Conservation (phyloP, 2,797 vertebrate species). For the Pampus argenteus region DNA sequence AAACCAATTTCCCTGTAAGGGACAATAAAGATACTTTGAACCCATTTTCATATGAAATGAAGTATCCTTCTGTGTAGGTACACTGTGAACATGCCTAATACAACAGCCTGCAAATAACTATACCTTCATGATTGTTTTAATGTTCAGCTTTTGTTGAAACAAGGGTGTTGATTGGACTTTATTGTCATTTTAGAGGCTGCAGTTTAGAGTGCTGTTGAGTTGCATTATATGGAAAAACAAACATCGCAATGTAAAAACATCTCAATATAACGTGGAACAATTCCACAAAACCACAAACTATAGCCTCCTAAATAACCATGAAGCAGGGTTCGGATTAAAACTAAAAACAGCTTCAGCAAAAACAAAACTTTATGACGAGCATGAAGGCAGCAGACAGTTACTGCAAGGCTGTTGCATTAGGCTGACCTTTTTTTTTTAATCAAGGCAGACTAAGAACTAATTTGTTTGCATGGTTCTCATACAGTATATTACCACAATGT, state of each 20-base stretch:
- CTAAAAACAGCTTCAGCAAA: too few species aligned
- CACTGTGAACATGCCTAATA: too few species aligned
- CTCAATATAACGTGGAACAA: background rate
- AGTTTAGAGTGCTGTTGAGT: background rate
- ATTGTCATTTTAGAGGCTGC: background rate
- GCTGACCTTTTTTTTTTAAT: too few species aligned
- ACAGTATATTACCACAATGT: background rate
- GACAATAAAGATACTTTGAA: too few species aligned
- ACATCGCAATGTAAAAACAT: background rate
- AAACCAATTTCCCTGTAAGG: too few species aligned
- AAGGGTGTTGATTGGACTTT: background rate
- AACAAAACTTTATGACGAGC: too few species aligned
- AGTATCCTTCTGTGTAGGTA: background rate
- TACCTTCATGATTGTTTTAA: background rate
- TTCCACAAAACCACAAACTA: background rate
- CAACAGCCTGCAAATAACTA: background rate
- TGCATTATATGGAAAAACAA: background rate
- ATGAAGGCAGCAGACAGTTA: too few species aligned
- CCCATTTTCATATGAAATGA: background rate
- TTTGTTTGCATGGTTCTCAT: constrained; percentile 1
- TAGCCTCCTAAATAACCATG: background rate
- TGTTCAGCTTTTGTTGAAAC: too few species aligned
- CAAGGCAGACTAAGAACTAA: too few species aligned
- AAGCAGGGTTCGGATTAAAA: too few species aligned
- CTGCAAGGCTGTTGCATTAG: background rate